phyloP scores from a whole-genome alignment of 2,888 invertebrate species.

The Gymnoscelis rufifasciata region DNA sequence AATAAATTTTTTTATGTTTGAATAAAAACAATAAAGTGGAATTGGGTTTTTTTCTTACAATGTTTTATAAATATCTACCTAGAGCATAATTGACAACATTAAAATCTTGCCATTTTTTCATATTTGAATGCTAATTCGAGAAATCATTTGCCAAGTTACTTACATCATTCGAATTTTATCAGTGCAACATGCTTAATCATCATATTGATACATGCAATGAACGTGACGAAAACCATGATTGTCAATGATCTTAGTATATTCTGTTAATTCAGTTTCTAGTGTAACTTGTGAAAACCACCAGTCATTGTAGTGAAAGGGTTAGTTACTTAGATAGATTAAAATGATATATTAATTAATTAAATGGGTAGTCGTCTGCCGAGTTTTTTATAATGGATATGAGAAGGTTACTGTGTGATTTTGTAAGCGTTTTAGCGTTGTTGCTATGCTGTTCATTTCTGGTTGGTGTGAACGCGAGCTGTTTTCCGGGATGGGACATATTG shows the following conservation, averaged over 20 bases:
- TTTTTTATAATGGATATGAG: conserved; percentile 33
- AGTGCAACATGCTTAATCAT: conserved; percentile 38
- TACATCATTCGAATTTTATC: conserved; percentile 11
- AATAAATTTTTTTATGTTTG: too few relatives aligned
- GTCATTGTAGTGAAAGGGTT: conserved; percentile 4
- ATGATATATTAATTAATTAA: conserved; percentile 12
- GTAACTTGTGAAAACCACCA: conserved; percentile 15
- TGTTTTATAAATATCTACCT: too few relatives aligned
- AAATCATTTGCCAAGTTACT: too few relatives aligned
- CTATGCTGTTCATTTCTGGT: conserved; percentile 38
- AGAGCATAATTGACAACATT: too few relatives aligned
- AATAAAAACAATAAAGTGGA: too few relatives aligned
- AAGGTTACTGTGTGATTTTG: conserved; percentile 33
- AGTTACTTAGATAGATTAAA: conserved; percentile 17
- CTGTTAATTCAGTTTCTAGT: conserved; percentile 16
- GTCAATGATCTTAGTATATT: conserved; percentile 5
- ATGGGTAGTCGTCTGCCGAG: conserved; percentile 18
- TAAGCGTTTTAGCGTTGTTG: conserved; percentile 35
- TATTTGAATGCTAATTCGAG: too few relatives aligned
- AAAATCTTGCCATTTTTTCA: too few relatives aligned
- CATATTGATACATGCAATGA: conserved; percentile 26
- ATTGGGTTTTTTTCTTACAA: too few relatives aligned
- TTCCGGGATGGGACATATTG: conserved; percentile 52
- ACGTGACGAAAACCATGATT: conserved; percentile 56
- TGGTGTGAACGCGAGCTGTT: conserved; percentile 46